Conservation (phyloP, 2,888 invertebrate genomes). For the Drosophila percnosoma region DNA sequence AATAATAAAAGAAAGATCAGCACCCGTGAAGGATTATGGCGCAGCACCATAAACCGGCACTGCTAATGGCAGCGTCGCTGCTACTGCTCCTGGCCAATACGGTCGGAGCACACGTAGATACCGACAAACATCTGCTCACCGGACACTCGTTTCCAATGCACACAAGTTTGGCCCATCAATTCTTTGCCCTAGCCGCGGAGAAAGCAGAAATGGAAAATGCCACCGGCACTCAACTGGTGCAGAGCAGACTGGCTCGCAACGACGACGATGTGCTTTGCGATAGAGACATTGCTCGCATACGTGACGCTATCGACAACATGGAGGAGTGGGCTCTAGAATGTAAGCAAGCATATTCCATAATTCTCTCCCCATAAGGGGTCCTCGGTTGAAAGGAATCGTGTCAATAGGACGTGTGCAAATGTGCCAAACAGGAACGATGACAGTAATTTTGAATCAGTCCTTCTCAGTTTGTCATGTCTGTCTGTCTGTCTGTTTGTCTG, state of each 20-base stretch:
- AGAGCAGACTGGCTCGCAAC: slow-evolving; percentile 36
- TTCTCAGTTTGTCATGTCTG: neutral
- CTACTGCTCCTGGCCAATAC: slow-evolving; percentile 37
- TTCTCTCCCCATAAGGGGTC: neutral
- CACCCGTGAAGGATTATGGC: slow-evolving; percentile 45
- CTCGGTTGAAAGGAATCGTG: neutral
- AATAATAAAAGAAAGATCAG: neutral
- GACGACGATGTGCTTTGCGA: slow-evolving; percentile 64
- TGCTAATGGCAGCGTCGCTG: slow-evolving; percentile 29
- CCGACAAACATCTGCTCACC: slow-evolving; percentile 33
- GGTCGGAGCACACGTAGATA: slow-evolving; percentile 14
- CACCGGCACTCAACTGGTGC: slow-evolving; percentile 22
- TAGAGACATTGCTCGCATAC: slow-evolving; percentile 72
- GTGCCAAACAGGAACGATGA: neutral
- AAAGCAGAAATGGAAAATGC: slow-evolving; percentile 25
- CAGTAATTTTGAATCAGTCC: neutral
- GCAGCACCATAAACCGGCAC: slow-evolving; percentile 14
- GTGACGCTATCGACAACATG: slow-evolving; percentile 65
- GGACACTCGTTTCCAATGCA: slow-evolving; percentile 66
- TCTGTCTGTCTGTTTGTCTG: no score
- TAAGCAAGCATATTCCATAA: slow-evolving; percentile 60
- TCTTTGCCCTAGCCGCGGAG: slow-evolving; percentile 68
- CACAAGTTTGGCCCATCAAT: slow-evolving; percentile 77
- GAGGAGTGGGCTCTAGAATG: slow-evolving; percentile 84
- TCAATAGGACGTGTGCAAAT: neutral